These are phyloP conservation scores for Pteruthius melanotis DNA, from an alignment of 2,113 vertebrate genomes.

Conservation along the genomic window DNA sequence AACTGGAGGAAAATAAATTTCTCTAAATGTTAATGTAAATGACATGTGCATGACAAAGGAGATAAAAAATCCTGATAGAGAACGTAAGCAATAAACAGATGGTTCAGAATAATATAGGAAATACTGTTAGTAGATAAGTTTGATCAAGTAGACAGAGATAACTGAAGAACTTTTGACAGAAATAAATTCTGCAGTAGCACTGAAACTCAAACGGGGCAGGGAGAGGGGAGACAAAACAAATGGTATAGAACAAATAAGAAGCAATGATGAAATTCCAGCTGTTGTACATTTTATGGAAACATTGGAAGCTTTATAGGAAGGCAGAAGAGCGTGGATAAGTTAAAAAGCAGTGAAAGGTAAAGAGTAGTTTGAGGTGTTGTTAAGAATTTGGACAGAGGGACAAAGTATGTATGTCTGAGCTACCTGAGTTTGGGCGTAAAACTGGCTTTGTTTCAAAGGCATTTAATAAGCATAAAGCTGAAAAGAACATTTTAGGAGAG, in stretches of 20 bases:
- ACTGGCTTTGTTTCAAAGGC: neutral
- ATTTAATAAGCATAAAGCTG: neutral
- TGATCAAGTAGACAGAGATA: neutral
- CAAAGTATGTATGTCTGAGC: neutral
- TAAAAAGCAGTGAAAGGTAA: neutral
- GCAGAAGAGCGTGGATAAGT: neutral
- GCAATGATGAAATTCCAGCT: neutral
- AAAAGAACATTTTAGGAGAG: neutral
- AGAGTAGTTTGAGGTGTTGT: neutral
- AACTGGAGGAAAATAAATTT: neutral
- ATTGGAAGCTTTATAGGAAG: neutral
- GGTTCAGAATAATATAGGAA: neutral
- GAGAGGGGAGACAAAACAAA: neutral
- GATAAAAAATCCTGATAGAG: neutral
- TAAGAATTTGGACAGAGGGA: neutral
- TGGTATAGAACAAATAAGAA: neutral
- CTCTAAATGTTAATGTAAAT: neutral
- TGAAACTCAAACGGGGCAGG: neutral
- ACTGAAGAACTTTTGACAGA: neutral
- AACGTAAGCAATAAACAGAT: neutral
- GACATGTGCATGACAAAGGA: neutral
- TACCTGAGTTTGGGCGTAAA: neutral
- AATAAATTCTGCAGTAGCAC: neutral
- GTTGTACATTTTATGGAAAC: neutral
- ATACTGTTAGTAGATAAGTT: neutral